phyloP scores from a whole-genome alignment of 2,888 invertebrate genomes.

The Eudemis profundana region DNA sequence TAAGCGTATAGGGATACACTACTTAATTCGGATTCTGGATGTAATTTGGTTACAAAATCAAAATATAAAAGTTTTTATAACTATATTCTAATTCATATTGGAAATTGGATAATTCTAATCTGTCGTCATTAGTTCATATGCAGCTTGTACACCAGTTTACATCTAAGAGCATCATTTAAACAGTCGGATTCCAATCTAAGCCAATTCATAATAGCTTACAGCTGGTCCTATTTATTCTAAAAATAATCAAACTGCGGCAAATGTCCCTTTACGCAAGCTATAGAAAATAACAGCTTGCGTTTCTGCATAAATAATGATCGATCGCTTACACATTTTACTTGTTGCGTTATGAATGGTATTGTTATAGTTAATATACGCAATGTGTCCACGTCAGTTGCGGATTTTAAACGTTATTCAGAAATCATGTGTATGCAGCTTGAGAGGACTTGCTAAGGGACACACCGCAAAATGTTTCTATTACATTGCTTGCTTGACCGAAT shows the following conservation, averaged over 20 bases:
- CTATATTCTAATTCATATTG: no score
- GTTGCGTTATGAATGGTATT: slow-evolving; percentile 30
- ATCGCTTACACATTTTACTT: slow-evolving; percentile 26
- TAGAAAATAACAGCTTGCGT: slow-evolving; percentile 39
- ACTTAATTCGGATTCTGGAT: neutral
- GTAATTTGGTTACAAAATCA: neutral
- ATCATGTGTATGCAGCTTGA: slow-evolving; percentile 51
- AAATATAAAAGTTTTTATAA: neutral
- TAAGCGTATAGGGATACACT: no score
- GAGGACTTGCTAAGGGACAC: neutral
- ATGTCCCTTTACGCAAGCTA: slow-evolving; percentile 33
- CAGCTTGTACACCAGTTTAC: neutral
- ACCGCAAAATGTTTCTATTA: slow-evolving; percentile 8
- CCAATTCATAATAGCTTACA: slow-evolving; percentile 20
- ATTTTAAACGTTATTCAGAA: slow-evolving; percentile 55
- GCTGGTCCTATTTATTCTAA: slow-evolving; percentile 22
- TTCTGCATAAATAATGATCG: slow-evolving; percentile 39
- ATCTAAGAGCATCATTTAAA: neutral
- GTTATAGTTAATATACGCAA: slow-evolving; percentile 59
- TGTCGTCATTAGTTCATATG: neutral
- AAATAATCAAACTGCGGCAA: slow-evolving; percentile 27
- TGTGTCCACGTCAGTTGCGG: slow-evolving; percentile 68
- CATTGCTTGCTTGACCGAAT: slow-evolving; percentile 17
- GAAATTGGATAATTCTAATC: neutral
- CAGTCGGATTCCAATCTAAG: slow-evolving; percentile 31